Base-by-base conservation (phyloP, 1,140 invertebrate species). In the Caenorhabditis inopinata region DNA sequence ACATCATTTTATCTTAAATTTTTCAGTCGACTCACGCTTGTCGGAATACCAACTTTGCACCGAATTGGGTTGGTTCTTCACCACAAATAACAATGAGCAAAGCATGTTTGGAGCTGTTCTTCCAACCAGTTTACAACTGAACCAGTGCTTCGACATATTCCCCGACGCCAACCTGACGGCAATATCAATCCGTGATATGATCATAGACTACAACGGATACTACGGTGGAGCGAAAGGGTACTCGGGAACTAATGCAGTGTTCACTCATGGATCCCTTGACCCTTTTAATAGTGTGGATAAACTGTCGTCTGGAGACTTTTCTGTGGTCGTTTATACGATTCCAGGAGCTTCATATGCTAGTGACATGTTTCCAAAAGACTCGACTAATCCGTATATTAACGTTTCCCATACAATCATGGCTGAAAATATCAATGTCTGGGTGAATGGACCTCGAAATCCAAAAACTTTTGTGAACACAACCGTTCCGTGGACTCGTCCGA, bases 181-280 rank as follows among this genome's bases (percentile, higher is more conserved):
- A 80, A 32, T 23, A 93, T 78, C 93, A 94, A 87, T 96, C 95
- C 87, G 87, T 89, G 46, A 79, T 5, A 18, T 32, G n/a, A 53
- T 79, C 38, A 85, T 91, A 1, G 90, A 92, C 81, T 95, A 93
- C 0, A 96, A 96, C 88, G 92, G 89, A 51, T 90, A 93, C 27
- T 96, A 95, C 86, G 94, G 94, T 2, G 94, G 91, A 12, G 89
- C 93, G 1, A 90, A 92, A 76, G 9, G 7, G 11, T 91, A 95
- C 23, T 89, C 92, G 46, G 92, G 92, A 0, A 92, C 90, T 2
- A 92, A 93, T 83, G 93, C 95, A 23, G 92, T 96, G 0, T 96
- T 93, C 88, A 93, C 95, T 42, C 95, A 96, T 88, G 95, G 95
- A 68, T 93, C 93, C 1, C 92, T 96, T 68, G 95, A 97, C 90